These are phyloP conservation scores for Papilio dardanus DNA, from an alignment of 1,140 invertebrate genomes.

Conservation along the genomic window DNA sequence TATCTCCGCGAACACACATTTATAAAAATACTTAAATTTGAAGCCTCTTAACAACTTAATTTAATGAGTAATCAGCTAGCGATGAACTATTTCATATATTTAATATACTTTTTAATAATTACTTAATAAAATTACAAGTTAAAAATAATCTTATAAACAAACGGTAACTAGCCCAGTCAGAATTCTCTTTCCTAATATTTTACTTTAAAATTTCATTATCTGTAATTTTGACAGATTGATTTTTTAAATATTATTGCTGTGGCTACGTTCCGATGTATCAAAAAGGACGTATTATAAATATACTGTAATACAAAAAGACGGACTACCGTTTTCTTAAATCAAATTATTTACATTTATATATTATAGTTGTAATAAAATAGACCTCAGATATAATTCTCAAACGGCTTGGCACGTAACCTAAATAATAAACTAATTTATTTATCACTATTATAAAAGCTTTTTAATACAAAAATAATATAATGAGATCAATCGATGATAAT, in stretches of 20 bases:
- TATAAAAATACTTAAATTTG: constrained; percentile 40
- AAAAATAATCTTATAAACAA: constrained; percentile 36
- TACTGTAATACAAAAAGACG: constrained; percentile 48
- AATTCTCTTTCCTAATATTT: not conserved
- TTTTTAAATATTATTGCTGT: constrained; percentile 13
- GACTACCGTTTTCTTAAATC: constrained; percentile 45
- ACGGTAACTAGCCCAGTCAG: constrained; percentile 41
- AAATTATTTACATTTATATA: constrained; percentile 57
- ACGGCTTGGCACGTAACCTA: constrained; percentile 63
- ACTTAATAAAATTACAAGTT: constrained; percentile 30
- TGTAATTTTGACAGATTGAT: constrained; percentile 8
- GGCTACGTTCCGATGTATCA: constrained; percentile 4
- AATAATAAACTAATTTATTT: constrained; percentile 54
- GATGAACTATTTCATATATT: constrained; percentile 42
- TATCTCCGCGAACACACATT: not conserved
- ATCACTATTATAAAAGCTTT: constrained; percentile 71
- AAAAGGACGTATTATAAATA: constrained; percentile 32
- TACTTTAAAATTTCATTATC: constrained; percentile 5
- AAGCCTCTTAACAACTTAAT: constrained; percentile 50
- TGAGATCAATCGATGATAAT: constrained; percentile 80
- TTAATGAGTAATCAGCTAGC: constrained; percentile 48
- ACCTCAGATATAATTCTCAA: constrained; percentile 59
- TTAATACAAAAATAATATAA: constrained; percentile 75
- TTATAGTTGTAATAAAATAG: constrained; percentile 60
- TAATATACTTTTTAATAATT: constrained; percentile 40